phyloP scores from a whole-genome alignment of 2,888 invertebrate genomes.

The Pyralis farinalis region DNA sequence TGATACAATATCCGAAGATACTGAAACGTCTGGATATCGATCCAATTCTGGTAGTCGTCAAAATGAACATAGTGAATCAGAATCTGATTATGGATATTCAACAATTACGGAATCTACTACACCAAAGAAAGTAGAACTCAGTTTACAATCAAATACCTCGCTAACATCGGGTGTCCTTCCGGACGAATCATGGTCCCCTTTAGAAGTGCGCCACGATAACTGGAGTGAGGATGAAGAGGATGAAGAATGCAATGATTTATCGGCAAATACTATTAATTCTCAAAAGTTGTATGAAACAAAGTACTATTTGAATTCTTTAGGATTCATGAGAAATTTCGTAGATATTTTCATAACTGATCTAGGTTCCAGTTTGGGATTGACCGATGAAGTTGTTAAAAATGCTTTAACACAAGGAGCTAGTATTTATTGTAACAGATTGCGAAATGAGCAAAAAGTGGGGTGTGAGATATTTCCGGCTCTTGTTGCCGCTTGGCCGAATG shows the following conservation, averaged over 20 bases:
- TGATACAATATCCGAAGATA: conserved; percentile 52
- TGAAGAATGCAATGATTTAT: conserved; percentile 36
- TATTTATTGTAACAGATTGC: conserved; percentile 81
- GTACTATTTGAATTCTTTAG: conserved; percentile 83
- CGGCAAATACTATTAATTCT: conserved; percentile 14
- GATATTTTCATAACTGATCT: conserved; percentile 83
- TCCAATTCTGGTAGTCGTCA: conserved; percentile 69
- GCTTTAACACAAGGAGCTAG: conserved; percentile 84
- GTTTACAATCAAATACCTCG: conserved; percentile 50
- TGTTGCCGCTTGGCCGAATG: conserved; percentile 85
- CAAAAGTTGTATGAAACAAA: conserved; percentile 61
- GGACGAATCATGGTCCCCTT: conserved; percentile 69
- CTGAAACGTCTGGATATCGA: conserved; percentile 79
- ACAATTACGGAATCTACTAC: conserved; percentile 82
- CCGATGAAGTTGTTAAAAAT: conserved; percentile 69
- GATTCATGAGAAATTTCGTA: conserved; percentile 86
- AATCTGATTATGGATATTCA: conserved; percentile 83
- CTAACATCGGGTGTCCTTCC: conserved; percentile 72
- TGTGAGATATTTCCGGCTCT: conserved; percentile 88
- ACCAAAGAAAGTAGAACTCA: conserved; percentile 76
- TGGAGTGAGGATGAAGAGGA: conserved; percentile 69
- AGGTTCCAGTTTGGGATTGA: conserved; percentile 80
- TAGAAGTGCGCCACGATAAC: conserved; percentile 59
- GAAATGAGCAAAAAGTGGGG: conserved; percentile 58
- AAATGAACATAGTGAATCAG: conserved; percentile 71